phyloP scores from a whole-genome alignment of 2,888 invertebrate genomes.

The Pyrocoelia pectoralis region DNA sequence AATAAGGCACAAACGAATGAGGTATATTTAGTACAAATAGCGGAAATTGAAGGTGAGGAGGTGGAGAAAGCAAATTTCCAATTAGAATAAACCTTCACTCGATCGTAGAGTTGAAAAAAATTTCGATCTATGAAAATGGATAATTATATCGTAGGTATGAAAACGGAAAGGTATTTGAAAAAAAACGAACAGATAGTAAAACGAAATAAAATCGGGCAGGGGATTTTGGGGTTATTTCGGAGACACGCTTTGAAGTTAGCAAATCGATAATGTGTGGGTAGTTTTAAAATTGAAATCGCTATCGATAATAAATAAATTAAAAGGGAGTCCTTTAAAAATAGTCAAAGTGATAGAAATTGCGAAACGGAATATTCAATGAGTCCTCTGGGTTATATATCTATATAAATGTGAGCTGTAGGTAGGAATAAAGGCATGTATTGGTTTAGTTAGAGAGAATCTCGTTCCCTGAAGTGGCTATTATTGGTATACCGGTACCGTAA shows the following conservation, averaged over 20 bases:
- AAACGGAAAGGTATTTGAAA: no score
- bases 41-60: no score
- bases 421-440: conserved; percentile 37
- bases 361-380: conserved; percentile 38
- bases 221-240: background rate
- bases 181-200: no score
- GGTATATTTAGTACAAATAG: no score
- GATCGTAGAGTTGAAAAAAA: no score
- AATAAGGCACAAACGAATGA: no score
- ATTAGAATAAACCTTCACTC: no score
- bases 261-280: conserved; percentile 1
- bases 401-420: conserved; percentile 36
- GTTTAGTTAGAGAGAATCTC: conserved; percentile 38
- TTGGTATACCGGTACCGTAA: conserved; percentile 28
- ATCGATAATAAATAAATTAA: conserved; percentile 15
- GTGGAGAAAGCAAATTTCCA: no score
- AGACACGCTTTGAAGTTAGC: background rate
- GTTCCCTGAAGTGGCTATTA: conserved; percentile 38
- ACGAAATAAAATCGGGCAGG: conserved; percentile 3
- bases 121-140: no score
- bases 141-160: no score
- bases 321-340: conserved; percentile 30
- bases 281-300: conserved; percentile 22
- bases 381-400: conserved; percentile 35
- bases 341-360: conserved; percentile 32